phyloP scores from a whole-genome alignment of 2,113 vertebrate species.

The Chascanopsetta lugubris region DNA sequence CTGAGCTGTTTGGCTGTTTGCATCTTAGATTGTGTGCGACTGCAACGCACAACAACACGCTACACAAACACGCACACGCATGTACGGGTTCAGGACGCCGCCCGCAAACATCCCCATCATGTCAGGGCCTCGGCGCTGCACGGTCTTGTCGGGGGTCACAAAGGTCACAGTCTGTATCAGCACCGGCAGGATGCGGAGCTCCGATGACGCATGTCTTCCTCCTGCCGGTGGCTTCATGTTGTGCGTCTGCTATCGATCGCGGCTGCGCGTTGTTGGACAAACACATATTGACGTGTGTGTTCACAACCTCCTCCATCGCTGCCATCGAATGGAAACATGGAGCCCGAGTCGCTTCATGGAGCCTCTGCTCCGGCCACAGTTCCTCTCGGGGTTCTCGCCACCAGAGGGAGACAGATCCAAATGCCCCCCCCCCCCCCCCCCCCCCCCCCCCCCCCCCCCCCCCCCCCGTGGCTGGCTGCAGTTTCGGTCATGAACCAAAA shows the following conservation, averaged over 20 bases:
- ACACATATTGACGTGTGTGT: slow-evolving; percentile 13
- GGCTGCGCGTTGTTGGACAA: slow-evolving; percentile 3
- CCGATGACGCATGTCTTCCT: neutral
- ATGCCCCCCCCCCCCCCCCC: too few species aligned
- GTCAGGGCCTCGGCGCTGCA: slow-evolving; percentile 1
- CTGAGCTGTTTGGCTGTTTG: neutral
- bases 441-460: too few species aligned
- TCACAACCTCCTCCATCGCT: neutral
- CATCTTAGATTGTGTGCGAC: too few species aligned
- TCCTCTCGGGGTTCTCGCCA: neutral
- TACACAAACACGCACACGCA: neutral
- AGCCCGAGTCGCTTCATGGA: neutral
- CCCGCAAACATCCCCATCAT: neutral
- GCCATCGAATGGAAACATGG: too few species aligned
- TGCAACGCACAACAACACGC: neutral
- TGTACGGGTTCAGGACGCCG: neutral
- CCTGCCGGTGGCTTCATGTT: neutral
- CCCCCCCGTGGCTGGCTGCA: too few species aligned
- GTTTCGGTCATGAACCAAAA: too few species aligned
- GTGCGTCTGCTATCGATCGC: slow-evolving; percentile 2
- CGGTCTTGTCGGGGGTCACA: slow-evolving; percentile 10
- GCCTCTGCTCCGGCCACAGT: neutral
- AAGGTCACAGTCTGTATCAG: neutral
- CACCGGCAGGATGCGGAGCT: neutral
- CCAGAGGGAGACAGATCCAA: too few species aligned